Conservation (phyloP, 2,888 invertebrate species). For the Cataglyphis altisquamis region DNA sequence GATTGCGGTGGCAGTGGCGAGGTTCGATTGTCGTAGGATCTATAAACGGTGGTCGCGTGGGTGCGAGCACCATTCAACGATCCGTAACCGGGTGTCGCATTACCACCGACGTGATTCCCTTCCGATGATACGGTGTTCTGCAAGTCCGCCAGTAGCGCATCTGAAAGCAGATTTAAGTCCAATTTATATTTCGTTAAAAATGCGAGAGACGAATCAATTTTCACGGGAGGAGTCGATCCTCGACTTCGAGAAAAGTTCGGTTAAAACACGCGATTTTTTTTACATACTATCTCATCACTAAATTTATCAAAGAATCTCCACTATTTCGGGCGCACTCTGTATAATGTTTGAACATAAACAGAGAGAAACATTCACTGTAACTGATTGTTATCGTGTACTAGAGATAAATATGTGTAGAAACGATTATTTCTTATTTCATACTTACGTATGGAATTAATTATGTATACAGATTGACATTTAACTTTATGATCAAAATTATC, state of each 20-base stretch:
- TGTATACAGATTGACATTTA: not conserved
- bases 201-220: not conserved
- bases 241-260: not conserved
- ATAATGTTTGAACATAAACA: not conserved
- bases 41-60: conserved; percentile 76
- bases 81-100: conserved; percentile 91
- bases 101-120: conserved; percentile 85
- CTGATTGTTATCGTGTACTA: not conserved
- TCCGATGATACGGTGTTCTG: conserved; percentile 95
- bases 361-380: not conserved
- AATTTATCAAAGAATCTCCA: not conserved
- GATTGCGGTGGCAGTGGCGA: conserved; percentile 88
- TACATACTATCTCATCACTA: conserved; percentile 11
- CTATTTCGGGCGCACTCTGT: not conserved
- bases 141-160: conserved; percentile 97
- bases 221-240: not conserved
- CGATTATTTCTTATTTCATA: not conserved
- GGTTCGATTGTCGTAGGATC: conserved; percentile 81
- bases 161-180: conserved; percentile 88
- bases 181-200: not conserved
- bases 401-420: not conserved
- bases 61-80: conserved; percentile 91
- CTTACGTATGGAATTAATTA: not conserved
- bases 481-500: conserved; percentile 1
- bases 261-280: not conserved